Conservation (phyloP, 2,113 vertebrate genomes). For the Grantiella picta region DNA sequence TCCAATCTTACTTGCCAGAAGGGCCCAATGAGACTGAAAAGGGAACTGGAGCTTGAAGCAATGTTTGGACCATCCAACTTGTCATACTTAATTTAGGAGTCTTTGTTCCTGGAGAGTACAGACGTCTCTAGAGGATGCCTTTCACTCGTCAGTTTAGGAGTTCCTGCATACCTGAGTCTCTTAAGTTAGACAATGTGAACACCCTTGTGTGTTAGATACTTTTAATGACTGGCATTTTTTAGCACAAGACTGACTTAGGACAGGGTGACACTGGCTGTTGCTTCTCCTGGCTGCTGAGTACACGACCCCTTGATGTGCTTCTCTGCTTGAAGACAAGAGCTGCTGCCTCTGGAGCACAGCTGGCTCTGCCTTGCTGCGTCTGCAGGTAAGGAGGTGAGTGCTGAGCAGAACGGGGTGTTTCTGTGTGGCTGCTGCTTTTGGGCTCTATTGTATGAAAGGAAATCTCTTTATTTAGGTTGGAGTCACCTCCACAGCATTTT, state of each 20-base stretch:
- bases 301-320: accelerated
- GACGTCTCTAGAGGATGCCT: not conserved
- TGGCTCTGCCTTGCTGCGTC: not conserved
- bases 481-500: not conserved
- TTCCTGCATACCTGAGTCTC: not conserved
- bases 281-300: not conserved
- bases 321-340: not conserved
- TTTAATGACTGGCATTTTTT: not conserved
- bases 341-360: not conserved
- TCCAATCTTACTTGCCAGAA: not conserved
- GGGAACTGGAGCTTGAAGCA: not conserved
- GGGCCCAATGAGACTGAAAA: not conserved
- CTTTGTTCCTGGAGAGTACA: not conserved
- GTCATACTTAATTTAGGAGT: not conserved
- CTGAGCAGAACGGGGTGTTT: not conserved
- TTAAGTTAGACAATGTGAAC: not conserved
- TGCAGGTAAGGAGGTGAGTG: not conserved
- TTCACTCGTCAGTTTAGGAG: not conserved
- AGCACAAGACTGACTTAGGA: not conserved
- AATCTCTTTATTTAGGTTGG: not conserved
- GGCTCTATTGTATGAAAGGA: not conserved
- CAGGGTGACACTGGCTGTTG: not conserved
- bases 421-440: not conserved
- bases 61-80: not conserved
- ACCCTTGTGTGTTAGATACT: not conserved